Conservation (phyloP, 2,888 invertebrate species). For the Lymantria dispar region DNA sequence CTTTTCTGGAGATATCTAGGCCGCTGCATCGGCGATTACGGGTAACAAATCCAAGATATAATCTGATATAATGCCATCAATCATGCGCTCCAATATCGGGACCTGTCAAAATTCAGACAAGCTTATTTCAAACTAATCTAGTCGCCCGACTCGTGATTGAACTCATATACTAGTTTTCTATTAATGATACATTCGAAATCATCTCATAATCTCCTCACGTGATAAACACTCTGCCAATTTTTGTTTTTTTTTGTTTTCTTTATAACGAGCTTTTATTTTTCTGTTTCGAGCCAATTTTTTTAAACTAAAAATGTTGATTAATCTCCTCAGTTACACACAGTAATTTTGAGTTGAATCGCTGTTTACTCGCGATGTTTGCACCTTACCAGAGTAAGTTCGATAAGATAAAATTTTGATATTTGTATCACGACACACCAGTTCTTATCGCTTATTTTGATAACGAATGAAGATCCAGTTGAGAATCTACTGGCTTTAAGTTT, state of each 20-base stretch:
- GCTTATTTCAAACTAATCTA: constrained; percentile 7
- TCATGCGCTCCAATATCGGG: constrained; percentile 23
- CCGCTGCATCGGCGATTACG: constrained; percentile 58
- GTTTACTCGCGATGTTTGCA: constrained; percentile 63
- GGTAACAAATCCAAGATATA: constrained; percentile 50
- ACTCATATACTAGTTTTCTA: constrained; percentile 12
- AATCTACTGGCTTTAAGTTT: constrained; percentile 50
- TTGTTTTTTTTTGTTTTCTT: constrained; percentile 20
- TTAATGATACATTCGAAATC: constrained; percentile 13
- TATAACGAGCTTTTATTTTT: constrained; percentile 26
- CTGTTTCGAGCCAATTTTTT: constrained; percentile 38
- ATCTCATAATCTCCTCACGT: constrained; percentile 29
- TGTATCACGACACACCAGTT: constrained; percentile 52
- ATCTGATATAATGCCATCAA: constrained; percentile 42
- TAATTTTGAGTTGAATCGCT: constrained; percentile 31
- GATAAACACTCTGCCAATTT: constrained; percentile 39
- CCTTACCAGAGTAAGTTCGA: constrained; percentile 50
- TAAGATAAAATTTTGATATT: constrained; percentile 70
- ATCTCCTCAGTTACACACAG: constrained; percentile 28
- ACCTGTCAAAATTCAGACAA: constrained; percentile 20
- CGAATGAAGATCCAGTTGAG: constrained; percentile 32
- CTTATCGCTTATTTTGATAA: constrained; percentile 58
- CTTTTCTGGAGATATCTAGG: constrained; percentile 73
- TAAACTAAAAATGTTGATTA: constrained; percentile 34
- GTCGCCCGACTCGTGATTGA: constrained; percentile 3